Conservation (phyloP, 2,888 invertebrate species). For the Linyphia triangularis region DNA sequence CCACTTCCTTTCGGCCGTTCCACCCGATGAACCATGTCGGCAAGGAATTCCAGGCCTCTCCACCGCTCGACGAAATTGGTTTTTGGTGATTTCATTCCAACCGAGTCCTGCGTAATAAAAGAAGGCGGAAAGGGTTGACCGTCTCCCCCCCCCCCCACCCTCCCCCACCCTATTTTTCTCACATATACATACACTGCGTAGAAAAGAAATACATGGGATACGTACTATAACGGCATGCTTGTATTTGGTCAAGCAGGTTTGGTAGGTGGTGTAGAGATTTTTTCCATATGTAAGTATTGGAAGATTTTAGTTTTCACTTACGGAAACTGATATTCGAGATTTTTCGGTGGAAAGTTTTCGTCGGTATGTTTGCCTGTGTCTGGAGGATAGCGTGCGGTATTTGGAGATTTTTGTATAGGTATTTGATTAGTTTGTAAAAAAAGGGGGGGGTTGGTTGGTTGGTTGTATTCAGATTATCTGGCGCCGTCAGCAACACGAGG, state of each 20-base stretch:
- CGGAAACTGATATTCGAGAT: background rate
- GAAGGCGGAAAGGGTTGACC: constrained; percentile 51
- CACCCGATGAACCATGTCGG: constrained; percentile 61
- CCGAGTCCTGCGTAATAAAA: constrained; percentile 61
- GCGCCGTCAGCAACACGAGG: too few relatives aligned
- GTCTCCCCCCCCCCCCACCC: background rate
- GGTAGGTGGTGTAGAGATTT: background rate
- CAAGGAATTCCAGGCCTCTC: constrained; percentile 43
- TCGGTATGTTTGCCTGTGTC: background rate
- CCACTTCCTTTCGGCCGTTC: constrained; percentile 58
- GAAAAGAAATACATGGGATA: background rate
- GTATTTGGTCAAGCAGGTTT: too few relatives aligned
- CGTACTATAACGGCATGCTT: background rate
- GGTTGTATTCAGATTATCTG: too few relatives aligned
- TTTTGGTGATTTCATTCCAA: constrained; percentile 74
- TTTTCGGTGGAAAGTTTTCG: background rate
- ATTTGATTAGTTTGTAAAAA: too few relatives aligned
- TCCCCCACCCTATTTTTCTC: constrained; percentile 5
- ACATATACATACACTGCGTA: background rate
- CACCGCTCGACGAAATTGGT: constrained; percentile 71
- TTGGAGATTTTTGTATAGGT: background rate
- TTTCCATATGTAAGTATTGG: background rate
- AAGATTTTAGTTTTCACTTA: too few relatives aligned
- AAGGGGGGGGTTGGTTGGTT: too few relatives aligned
- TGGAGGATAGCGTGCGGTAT: background rate